Percentiles rank a stretch among this genome's conserved stretches.
Evolutionary conservation across 2,888 invertebrate species (phyloP).

Genomic region (Masnerella sp.): DNA sequence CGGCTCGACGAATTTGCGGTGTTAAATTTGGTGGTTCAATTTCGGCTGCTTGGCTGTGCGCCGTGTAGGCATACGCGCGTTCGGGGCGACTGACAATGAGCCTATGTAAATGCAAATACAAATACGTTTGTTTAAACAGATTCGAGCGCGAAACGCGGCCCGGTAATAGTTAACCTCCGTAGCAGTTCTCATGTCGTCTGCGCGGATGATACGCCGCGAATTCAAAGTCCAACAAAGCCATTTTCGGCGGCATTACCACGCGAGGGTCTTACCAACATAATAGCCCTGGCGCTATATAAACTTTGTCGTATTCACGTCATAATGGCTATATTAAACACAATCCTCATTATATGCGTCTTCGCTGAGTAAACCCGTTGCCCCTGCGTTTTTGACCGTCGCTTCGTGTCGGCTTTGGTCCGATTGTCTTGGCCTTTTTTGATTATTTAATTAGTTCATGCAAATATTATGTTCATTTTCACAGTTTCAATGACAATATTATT

Average conservation of each 20-base stretch:
- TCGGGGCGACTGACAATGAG: slow-evolving; percentile 59
- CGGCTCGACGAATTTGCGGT: slow-evolving; percentile 52
- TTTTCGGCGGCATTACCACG: slow-evolving; percentile 54
- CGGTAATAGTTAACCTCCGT: slow-evolving; percentile 53
- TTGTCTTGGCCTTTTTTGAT: background rate
- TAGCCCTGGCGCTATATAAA: slow-evolving; percentile 52
- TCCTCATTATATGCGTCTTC: slow-evolving; percentile 46
- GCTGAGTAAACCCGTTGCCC: slow-evolving; percentile 16
- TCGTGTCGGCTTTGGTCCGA: no score
- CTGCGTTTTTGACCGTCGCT: background rate
- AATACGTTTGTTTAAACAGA: slow-evolving; percentile 66
- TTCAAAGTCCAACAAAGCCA: slow-evolving; percentile 61
- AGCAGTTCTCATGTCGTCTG: slow-evolving; percentile 43
- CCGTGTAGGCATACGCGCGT: slow-evolving; percentile 54
- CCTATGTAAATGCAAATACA: slow-evolving; percentile 70
- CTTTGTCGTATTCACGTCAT: slow-evolving; percentile 51
- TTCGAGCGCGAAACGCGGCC: slow-evolving; percentile 50
- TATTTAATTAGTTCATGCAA: no score
- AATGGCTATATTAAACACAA: slow-evolving; percentile 56
- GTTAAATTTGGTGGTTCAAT: slow-evolving; percentile 58
- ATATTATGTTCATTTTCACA: no score
- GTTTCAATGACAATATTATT: no score
- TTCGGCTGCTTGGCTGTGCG: slow-evolving; percentile 46
- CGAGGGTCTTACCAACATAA: slow-evolving; percentile 58
- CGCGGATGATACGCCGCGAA: slow-evolving; percentile 55